Percentiles rank a stretch among this genome's conserved stretches.
phyloP scores from a whole-genome alignment of 2,113 vertebrate genomes.

The Aramus guarauna region DNA sequence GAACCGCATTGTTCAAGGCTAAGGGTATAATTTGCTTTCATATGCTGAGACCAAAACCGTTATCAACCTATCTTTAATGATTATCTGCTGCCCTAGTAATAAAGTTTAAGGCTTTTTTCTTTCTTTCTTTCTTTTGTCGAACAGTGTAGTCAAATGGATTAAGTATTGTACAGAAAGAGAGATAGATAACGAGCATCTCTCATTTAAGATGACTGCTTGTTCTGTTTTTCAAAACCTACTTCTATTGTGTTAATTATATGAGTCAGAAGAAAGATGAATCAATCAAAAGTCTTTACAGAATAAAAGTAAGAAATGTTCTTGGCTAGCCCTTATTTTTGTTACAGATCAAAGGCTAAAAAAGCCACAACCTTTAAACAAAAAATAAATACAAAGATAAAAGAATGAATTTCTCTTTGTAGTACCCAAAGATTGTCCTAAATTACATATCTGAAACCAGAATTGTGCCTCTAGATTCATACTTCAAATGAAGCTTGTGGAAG shows the following conservation, averaged over 20 bases:
- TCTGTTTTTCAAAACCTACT: background rate
- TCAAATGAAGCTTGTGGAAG: background rate
- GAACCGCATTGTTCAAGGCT: background rate
- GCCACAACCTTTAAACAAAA: background rate
- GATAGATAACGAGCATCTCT: background rate
- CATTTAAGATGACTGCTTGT: background rate
- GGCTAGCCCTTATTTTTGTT: background rate
- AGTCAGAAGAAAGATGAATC: constrained; percentile 15
- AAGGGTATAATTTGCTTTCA: background rate
- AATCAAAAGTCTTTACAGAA: background rate
- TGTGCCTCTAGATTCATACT: background rate
- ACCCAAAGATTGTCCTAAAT: background rate
- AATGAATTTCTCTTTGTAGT: background rate
- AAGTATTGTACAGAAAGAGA: background rate
- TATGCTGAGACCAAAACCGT: background rate
- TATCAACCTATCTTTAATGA: background rate
- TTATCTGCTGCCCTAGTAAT: background rate
- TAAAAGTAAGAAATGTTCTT: background rate
- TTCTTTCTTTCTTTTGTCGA: background rate
- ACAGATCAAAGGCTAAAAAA: constrained; percentile 15
- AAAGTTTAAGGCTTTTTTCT: background rate
- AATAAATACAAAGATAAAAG: background rate
- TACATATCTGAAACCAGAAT: background rate
- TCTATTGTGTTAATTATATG: background rate
- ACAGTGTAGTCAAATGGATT: background rate